Evolutionary conservation across 2,888 invertebrate species (phyloP), one percentile per base, ranked within the genome.

Genomic region (Melanostoma scalare): DNA sequence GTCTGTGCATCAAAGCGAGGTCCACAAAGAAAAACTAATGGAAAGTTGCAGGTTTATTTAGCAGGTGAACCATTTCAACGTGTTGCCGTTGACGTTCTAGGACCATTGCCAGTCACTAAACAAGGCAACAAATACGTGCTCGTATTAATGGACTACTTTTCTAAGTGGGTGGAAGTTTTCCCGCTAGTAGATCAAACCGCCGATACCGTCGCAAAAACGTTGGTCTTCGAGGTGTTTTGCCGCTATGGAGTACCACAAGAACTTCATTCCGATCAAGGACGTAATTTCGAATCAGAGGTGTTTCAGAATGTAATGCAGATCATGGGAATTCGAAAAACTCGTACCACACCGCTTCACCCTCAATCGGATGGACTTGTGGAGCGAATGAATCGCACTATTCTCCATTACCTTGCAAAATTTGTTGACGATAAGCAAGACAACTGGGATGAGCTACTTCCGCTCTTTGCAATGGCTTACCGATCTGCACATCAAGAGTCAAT

Each of bases 291-390:
- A 38, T 61, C 85, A 0, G 75, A 68, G 5, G 50, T 84, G 40
- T 76, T 79, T 50, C 63, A 71, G 58, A 46, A 58, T 30, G 58
- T 68, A 2, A 50, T 86, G 50, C 30, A 74, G 6, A 5, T 85
- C 6, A 50, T 86, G 46, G 79, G 82, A 6, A 80, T 86, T 36
- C 60, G 40, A 5, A 86, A 87, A 52, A 86, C 85, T 1, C 46
- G 85, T 3, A 87, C 87, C n/a, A 88, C 88, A 1, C 75, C 87
- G 4, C 58, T 88, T 9, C 86, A 87, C 65, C 87, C 88, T 3
- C 87, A 88, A 33, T 88, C 87, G 3, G 87, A 88, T 60, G 88
- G 88, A 40, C 87, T 88, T 86, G 86, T 88, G 4, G 87, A 88
- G 35, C 68, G 86, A 46, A 86, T 87, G 60, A 88, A 20, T 20